Evolutionary conservation across 2,888 invertebrate genomes (phyloP), one percentile per base, ranked within the genome.

Genomic region (Helobdella robusta): DNA sequence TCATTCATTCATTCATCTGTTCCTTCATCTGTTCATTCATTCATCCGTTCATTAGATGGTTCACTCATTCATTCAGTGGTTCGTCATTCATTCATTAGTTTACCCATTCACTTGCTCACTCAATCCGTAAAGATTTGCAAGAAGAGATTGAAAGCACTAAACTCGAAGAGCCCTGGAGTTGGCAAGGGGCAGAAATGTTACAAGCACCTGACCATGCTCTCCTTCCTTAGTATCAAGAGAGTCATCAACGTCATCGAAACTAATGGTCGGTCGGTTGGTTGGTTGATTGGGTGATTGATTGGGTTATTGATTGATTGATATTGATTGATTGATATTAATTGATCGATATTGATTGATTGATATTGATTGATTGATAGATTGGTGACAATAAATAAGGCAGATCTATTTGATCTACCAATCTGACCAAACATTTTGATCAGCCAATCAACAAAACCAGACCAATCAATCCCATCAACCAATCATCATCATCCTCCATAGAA

Each of bases 221-320:
- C 89, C 40, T 83, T 94, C 71, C 88, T 89, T 74, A 87, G 88
- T 70, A 89, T 95, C 73, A 90, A 89, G 78, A 85, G 89, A 74
- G 91, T 95, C 70, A 87, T 93, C 64, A 91, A 94, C 79, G 88
- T 94, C 72, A 85, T 86, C 70, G 90, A 91, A 81, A 85, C 88
- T 66, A 89, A 89, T 78, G 89, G 87, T 86, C 76, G 74, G 77
- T 25, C n/a, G 44, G 44, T 40, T 40, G 44, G 11, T 40, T n/a
- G n/a, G 11, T 40, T 40, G 11, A 40, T 40, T 15, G n/a, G 11
- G 11, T 11, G 11, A 15, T 40, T 15, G 44, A 11, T 40, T 40
- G 11, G 11, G n/a, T n/a, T n/a, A n/a, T n/a, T n/a, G 74, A 77
- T 25, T 40, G 44, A n/a, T 40, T 40, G 44, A 11, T 40, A 15